Percentiles rank a stretch among this genome's conserved stretches.
Evolutionary conservation across 2,888 invertebrate species (phyloP).

Genomic region (Drosophila stalkeri): DNA sequence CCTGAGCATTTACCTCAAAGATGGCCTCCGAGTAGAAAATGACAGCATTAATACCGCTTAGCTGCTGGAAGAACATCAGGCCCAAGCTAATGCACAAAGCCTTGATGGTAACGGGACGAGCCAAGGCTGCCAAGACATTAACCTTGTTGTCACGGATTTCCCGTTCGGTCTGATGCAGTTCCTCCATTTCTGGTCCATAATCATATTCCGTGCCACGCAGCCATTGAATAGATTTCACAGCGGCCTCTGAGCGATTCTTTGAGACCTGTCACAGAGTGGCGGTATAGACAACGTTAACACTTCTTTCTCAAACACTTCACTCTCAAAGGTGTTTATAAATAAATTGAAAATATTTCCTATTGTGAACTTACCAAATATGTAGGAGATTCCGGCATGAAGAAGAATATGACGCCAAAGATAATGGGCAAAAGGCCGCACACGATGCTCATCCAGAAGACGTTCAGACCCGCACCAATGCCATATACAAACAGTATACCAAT

Average conservation of each 20-base stretch:
- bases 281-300: background rate
- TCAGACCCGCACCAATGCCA: slow-evolving; percentile 86
- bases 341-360: too few relatives aligned
- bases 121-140: slow-evolving; percentile 87
- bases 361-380: slow-evolving; percentile 87
- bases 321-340: background rate
- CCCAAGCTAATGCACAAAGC: slow-evolving; percentile 90
- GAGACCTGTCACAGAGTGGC: slow-evolving; percentile 65
- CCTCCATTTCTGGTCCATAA: slow-evolving; percentile 88
- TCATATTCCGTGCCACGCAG: slow-evolving; percentile 91
- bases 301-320: too few relatives aligned
- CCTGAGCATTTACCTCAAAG: slow-evolving; percentile 87
- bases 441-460: slow-evolving; percentile 81
- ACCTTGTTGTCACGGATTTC: slow-evolving; percentile 86
- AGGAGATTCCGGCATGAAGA: slow-evolving; percentile 96
- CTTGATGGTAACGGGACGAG: slow-evolving; percentile 87
- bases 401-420: slow-evolving; percentile 89
- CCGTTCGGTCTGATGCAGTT: slow-evolving; percentile 87
- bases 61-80: slow-evolving; percentile 95
- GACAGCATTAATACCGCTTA: slow-evolving; percentile 93
- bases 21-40: slow-evolving; percentile 92
- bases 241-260: slow-evolving; percentile 88
- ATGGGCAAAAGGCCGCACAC: slow-evolving; percentile 86
- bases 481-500: slow-evolving; percentile 93
- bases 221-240: slow-evolving; percentile 89